Evolutionary conservation across 2,888 invertebrate species (phyloP).

Genomic region (Orchestes rusci): DNA sequence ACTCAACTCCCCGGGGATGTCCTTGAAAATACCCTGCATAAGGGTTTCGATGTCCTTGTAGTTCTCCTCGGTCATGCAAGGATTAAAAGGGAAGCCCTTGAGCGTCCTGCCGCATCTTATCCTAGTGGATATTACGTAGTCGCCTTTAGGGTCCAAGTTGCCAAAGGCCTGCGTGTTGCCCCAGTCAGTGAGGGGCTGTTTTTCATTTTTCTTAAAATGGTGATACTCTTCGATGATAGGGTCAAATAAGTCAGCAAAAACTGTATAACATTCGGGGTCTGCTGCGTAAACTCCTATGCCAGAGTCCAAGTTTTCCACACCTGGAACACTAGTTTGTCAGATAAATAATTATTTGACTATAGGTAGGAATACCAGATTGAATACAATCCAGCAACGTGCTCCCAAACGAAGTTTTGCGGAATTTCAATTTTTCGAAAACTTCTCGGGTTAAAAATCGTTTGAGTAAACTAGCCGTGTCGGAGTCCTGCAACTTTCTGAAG

Average conservation of each 20-base stretch:
- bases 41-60: slow-evolving; percentile 57
- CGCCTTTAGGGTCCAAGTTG: slow-evolving; percentile 53
- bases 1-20: slow-evolving; percentile 62
- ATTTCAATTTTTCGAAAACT: slow-evolving; percentile 50
- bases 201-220: slow-evolving; percentile 48
- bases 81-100: slow-evolving; percentile 59
- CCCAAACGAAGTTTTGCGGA: slow-evolving; percentile 50
- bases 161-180: slow-evolving; percentile 49
- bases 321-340: slow-evolving; percentile 36
- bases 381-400: slow-evolving; percentile 58
- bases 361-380: slow-evolving; percentile 49
- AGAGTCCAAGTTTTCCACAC: slow-evolving; percentile 59
- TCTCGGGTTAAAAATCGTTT: slow-evolving; percentile 54
- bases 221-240: slow-evolving; percentile 64
- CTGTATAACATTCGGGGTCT: slow-evolving; percentile 59
- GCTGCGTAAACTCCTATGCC: slow-evolving; percentile 60
- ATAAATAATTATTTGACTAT: not conserved
- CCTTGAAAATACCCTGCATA: slow-evolving; percentile 38
- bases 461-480: slow-evolving; percentile 53
- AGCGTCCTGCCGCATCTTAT: slow-evolving; percentile 58
- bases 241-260: slow-evolving; percentile 59
- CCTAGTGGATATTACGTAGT: slow-evolving; percentile 59
- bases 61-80: slow-evolving; percentile 56
- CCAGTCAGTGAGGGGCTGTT: slow-evolving; percentile 56
- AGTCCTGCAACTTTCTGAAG: slow-evolving; percentile 44